Base-by-base conservation (phyloP, 1,140 invertebrate genomes). In the Achroia grisella region DNA sequence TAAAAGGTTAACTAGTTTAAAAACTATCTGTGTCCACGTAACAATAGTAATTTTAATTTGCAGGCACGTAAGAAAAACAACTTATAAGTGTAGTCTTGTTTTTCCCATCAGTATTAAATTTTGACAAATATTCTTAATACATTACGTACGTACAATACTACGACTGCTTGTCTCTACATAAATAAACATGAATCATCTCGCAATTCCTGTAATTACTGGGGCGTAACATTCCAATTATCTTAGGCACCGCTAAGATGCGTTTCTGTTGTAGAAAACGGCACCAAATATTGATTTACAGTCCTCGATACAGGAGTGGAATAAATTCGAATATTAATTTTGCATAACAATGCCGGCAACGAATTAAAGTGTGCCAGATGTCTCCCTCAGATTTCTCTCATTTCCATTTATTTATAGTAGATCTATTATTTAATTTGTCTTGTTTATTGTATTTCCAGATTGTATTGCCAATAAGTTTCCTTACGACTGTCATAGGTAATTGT, bases 291-390 rank as follows among this genome's bases (percentile, higher is more conserved):
- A 84, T 84, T 76, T 75, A 67, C 65, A 65, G 43, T 62, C 67
- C 68, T 62, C 66, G 67, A 80, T 79, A 80, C 76, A 72, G 65
- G 73, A 79, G 75, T 75, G 71, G 78, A 83, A 83, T 83, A 83
- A 83, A 83, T 83, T 83, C 66, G 79, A 84, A 84, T 84, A 84
- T 82, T 84, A 84, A 84, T 84, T 81, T 75, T 61, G 70, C 71
- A 75, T 74, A 76, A 84, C 80, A 84, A 82, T 81, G 71, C 57
- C 61, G 59, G 61, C 72, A 74, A 79, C 71, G 79, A 84, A 84
- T 82, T 82, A 80, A 79, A 80, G 74, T 78, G 70, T 70, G 72
- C 71, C 78, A 82, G 80, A 82, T 84, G 80, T 82, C 76, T 68
- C 64, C 49, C 49, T 58, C 69, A 80, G 76, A 71, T 60, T 56